Conservation (phyloP, 2,113 vertebrate genomes). For the Entelurus aequoreus region DNA sequence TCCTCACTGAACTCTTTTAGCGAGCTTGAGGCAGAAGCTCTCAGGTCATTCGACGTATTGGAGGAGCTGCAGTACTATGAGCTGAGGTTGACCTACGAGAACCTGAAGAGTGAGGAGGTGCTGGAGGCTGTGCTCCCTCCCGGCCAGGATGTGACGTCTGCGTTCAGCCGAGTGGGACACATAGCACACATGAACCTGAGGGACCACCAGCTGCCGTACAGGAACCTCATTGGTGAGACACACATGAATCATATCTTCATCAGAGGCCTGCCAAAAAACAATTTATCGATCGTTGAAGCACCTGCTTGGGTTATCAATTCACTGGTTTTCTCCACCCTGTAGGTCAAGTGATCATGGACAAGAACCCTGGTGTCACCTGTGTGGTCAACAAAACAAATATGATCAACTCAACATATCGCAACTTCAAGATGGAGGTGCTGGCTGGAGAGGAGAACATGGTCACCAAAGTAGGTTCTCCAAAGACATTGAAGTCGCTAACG, state of each 20-base stretch:
- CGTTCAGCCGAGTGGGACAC: conserved; percentile 92
- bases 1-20: conserved; percentile 68
- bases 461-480: conserved; percentile 73
- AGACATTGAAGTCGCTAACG: background rate
- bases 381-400: conserved; percentile 91
- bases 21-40: conserved; percentile 67
- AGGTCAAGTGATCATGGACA: conserved; percentile 95
- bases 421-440: conserved; percentile 93
- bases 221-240: conserved; percentile 85
- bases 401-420: conserved; percentile 87
- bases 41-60: conserved; percentile 70
- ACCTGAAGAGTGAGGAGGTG: conserved; percentile 90
- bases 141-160: conserved; percentile 87
- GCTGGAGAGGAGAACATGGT: conserved; percentile 89
- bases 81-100: conserved; percentile 83
- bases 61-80: conserved; percentile 72
- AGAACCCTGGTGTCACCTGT: conserved; percentile 91
- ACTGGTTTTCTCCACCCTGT: conserved; percentile 15
- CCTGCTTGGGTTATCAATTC: too few species aligned
- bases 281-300: too few species aligned
- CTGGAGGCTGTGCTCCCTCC: conserved; percentile 86
- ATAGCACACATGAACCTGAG: conserved; percentile 93
- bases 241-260: too few species aligned
- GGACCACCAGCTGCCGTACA: conserved; percentile 90
- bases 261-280: background rate